A percentile compares a stretch with the other conserved stretches of the same genome.
These are phyloP conservation scores for Branchellion lobata DNA, from an alignment of 2,888 invertebrate species.

Conservation along the genomic window DNA sequence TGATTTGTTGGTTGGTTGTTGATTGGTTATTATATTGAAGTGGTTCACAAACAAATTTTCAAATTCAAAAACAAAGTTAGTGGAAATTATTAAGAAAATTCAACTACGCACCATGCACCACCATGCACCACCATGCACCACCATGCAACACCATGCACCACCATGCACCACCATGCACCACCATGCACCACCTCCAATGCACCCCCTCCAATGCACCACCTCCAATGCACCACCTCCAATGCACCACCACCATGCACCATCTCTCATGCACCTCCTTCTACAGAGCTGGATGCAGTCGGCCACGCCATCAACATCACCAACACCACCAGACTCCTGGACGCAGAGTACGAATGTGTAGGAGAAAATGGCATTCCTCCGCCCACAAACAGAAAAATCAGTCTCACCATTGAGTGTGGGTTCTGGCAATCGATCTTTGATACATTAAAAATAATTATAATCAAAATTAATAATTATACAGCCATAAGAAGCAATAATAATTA, in stretches of 20 bases:
- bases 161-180: neutral
- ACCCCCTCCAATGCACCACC: neutral
- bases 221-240: neutral
- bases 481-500: too few relatives aligned
- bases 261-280: too few relatives aligned
- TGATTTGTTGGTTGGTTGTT: neutral
- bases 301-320: slow-evolving; percentile 74
- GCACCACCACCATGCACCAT: too few relatives aligned
- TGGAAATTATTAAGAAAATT: too few relatives aligned
- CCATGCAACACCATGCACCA: too few relatives aligned
- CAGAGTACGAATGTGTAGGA: slow-evolving; percentile 86
- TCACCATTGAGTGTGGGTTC: slow-evolving; percentile 51
- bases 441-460: too few relatives aligned
- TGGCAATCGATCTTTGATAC: too few relatives aligned
- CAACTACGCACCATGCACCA: too few relatives aligned
- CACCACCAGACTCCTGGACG: slow-evolving; percentile 84
- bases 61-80: too few relatives aligned
- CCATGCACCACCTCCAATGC: neutral
- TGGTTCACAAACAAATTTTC: neutral
- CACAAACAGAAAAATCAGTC: slow-evolving; percentile 58
- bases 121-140: too few relatives aligned
- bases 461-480: too few relatives aligned
- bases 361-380: slow-evolving; percentile 88
- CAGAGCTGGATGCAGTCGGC: slow-evolving; percentile 63
- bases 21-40: neutral